phyloP scores from a whole-genome alignment of 2,888 invertebrate genomes.

The Pyrochroa serraticornis region DNA sequence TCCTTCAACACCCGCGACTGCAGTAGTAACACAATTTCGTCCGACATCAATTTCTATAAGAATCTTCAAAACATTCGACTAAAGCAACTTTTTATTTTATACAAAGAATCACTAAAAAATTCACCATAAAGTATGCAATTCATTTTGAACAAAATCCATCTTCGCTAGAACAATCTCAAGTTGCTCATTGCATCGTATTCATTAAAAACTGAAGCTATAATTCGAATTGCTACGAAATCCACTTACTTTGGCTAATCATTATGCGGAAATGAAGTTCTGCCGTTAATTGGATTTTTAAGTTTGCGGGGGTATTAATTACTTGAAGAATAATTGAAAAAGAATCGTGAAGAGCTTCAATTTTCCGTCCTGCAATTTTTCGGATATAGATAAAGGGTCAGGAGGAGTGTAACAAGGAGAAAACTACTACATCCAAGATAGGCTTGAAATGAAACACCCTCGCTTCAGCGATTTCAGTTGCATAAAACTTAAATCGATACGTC shows the following conservation, averaged over 20 bases:
- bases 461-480: too few species aligned
- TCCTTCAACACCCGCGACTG: too few species aligned
- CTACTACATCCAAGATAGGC: too few species aligned
- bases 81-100: too few species aligned
- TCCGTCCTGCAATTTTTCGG: too few species aligned
- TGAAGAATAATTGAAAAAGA: conserved; percentile 2
- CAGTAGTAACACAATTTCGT: too few species aligned
- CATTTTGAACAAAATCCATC: neutral
- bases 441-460: too few species aligned
- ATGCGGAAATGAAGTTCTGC: conserved; percentile 8
- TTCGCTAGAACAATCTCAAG: neutral
- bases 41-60: too few species aligned
- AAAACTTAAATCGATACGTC: neutral
- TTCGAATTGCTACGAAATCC: conserved; percentile 4
- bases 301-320: neutral
- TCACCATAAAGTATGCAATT: neutral
- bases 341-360: conserved; percentile 12
- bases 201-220: conserved; percentile 10
- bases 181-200: conserved; percentile 1
- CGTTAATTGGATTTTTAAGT: conserved; percentile 17
- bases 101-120: neutral
- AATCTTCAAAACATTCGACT: too few species aligned
- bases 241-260: conserved; percentile 7
- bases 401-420: too few species aligned
- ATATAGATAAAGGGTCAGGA: too few species aligned